These are phyloP conservation scores for Eupithecia dodoneata DNA, from an alignment of 2,888 invertebrate species.

Conservation along the genomic window DNA sequence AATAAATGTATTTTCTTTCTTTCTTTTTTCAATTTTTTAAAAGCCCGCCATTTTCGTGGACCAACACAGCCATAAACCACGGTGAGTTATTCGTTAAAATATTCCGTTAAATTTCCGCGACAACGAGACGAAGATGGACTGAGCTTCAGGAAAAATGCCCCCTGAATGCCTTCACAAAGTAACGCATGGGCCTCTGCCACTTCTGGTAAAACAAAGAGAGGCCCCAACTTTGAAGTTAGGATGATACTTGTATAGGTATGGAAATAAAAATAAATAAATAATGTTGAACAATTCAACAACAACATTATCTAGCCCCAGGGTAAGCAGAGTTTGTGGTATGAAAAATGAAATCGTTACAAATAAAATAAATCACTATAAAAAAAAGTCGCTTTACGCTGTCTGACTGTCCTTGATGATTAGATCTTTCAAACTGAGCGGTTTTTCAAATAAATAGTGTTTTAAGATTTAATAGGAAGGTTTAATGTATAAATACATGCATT, in stretches of 20 bases:
- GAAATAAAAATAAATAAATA: neutral
- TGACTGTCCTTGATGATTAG: too few relatives aligned
- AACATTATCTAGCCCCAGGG: neutral
- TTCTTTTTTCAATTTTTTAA: too few relatives aligned
- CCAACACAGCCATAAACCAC: neutral
- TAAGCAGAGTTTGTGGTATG: neutral
- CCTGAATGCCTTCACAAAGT: slow-evolving; percentile 20
- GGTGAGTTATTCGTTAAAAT: slow-evolving; percentile 1
- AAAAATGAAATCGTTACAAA: neutral
- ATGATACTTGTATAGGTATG: neutral
- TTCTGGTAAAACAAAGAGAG: neutral
- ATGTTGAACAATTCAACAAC: neutral
- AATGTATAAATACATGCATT: too few relatives aligned
- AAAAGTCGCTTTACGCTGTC: too few relatives aligned
- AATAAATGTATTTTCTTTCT: too few relatives aligned
- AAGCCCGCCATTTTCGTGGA: neutral
- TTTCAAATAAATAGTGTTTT: too few relatives aligned
- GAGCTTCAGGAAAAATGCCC: slow-evolving; percentile 43
- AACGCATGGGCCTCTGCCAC: slow-evolving; percentile 5
- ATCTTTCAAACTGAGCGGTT: too few relatives aligned
- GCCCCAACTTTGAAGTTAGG: neutral
- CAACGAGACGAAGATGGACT: slow-evolving; percentile 36
- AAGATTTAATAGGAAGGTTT: too few relatives aligned
- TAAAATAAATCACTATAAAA: too few relatives aligned
- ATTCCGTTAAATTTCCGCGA: slow-evolving; percentile 31